Base-by-base conservation (phyloP, 2,113 vertebrate genomes). In the Gopherus flavomarginatus region DNA sequence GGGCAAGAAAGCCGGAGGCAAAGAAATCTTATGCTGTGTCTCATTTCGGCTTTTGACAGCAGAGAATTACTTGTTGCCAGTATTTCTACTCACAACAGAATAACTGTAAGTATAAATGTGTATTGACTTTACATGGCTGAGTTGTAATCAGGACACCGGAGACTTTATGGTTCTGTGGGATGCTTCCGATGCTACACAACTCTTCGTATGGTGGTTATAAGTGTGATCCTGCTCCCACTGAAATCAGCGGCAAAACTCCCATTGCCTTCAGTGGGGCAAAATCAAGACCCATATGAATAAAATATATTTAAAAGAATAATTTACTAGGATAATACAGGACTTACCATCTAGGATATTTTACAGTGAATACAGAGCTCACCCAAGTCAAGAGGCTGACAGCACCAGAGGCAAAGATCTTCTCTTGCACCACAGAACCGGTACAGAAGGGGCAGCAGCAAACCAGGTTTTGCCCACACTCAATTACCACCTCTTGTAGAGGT, bases 61-160 rank as follows among this genome's bases (percentile, higher is more conserved):
- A 90, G 85, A 54, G 83, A 87, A 86, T 42, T 49, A 44, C 24
- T 29, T 90, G 89, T 90, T 69, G 87, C 31, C 17, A 90, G 14
- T 5, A 26, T 31, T 17, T 42, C 21, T 52, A n/a, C 13, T 90
- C 49, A 90, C 8, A 88, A 31, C 24, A 89, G 5, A 93, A 38
- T 24, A 94, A 92, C 0, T 0, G 21, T 87, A 80, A 81, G 35
- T 3, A 17, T 2, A 72, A 11, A 86, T 24, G 1, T 54, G 26
- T 81, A 52, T 82, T 7, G 35, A 90, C 78, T 75, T 2, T 35
- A 16, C 35, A 85, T 62, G 35, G 2, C 9, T 1, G 0, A 13
- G 26, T 27, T 31, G 13, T 7, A 62, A 31, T 31, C 8, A 24
- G 3, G 5, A 26, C 27, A 13, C 1, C 12, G 62, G 91, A 87